A percentile compares a stretch with the other conserved stretches of the same genome.
These are phyloP conservation scores for Onchidella celtica DNA, from an alignment of 2,888 invertebrate species.

Conservation along the genomic window DNA sequence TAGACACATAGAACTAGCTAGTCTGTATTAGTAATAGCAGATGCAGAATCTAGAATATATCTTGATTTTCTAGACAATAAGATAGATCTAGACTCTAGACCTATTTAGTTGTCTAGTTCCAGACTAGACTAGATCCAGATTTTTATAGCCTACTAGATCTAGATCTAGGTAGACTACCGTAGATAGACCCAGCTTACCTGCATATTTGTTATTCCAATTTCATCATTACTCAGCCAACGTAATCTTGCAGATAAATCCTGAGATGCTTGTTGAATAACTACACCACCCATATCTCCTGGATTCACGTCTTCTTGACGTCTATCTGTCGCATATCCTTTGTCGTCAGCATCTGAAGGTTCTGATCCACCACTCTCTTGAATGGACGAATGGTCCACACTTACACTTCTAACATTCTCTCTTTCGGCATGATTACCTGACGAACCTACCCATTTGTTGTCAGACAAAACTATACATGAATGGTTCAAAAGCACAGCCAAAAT, in stretches of 20 bases:
- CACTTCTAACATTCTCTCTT: conserved; percentile 54
- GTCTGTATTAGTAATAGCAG: no score
- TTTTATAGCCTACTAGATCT: no score
- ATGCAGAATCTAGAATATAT: no score
- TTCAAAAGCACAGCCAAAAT: conserved; percentile 49
- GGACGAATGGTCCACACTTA: conserved; percentile 43
- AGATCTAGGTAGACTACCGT: no score
- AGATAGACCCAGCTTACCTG: no score
- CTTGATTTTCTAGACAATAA: no score
- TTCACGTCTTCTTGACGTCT: conserved; percentile 69
- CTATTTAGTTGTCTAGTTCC: no score
- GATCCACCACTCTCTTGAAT: not conserved
- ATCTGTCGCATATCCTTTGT: conserved; percentile 69
- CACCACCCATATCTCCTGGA: conserved; percentile 74
- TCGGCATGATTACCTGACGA: conserved; percentile 46
- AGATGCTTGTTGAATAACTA: conserved; percentile 73
- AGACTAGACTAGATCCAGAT: no score
- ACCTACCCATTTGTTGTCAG: conserved; percentile 55
- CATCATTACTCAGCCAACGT: conserved; percentile 79
- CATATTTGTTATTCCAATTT: conserved; percentile 80
- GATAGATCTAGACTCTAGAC: no score
- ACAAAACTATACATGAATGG: conserved; percentile 36
- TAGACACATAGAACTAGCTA: no score
- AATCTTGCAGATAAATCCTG: conserved; percentile 75
- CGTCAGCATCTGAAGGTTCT: conserved; percentile 41